Percentiles rank a stretch among this genome's conserved stretches.
Evolutionary conservation across 2,888 invertebrate genomes (phyloP).

Genomic region (Tenodera sinensis): DNA sequence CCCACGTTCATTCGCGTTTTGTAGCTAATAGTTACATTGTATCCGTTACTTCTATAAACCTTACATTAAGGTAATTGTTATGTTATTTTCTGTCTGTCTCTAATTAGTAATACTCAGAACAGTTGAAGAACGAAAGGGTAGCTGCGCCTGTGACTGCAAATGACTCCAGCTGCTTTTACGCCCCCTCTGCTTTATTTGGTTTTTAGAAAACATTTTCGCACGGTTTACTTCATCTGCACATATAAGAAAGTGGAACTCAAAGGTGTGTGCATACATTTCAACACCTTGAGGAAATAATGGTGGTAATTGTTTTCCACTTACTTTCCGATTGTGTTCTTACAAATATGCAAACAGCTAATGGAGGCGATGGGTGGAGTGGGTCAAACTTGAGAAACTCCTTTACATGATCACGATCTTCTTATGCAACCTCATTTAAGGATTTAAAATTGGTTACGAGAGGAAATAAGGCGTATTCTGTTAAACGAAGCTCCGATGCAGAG

Average conservation of each 20-base stretch:
- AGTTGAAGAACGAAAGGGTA: background rate
- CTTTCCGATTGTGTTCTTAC: background rate
- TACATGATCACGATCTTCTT: too few species aligned
- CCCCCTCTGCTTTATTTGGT: background rate
- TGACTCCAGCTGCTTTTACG: too few species aligned
- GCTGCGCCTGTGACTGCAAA: background rate
- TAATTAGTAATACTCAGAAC: background rate
- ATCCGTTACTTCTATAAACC: too few species aligned
- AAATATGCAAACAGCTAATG: background rate
- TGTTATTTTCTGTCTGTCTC: too few species aligned
- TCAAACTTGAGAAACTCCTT: background rate
- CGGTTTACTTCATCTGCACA: background rate
- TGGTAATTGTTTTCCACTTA: background rate
- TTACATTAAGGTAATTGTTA: too few species aligned
- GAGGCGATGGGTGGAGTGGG: background rate
- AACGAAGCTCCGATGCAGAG: background rate
- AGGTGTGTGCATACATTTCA: background rate
- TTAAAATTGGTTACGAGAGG: background rate
- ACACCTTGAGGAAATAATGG: background rate
- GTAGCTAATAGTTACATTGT: too few species aligned
- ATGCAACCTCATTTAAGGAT: background rate
- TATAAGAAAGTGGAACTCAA: background rate
- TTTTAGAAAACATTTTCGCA: background rate
- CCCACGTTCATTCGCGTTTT: too few species aligned
- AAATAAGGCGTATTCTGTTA: background rate